Conservation (phyloP, 2,888 invertebrate species). For the Chrysolina americana region DNA sequence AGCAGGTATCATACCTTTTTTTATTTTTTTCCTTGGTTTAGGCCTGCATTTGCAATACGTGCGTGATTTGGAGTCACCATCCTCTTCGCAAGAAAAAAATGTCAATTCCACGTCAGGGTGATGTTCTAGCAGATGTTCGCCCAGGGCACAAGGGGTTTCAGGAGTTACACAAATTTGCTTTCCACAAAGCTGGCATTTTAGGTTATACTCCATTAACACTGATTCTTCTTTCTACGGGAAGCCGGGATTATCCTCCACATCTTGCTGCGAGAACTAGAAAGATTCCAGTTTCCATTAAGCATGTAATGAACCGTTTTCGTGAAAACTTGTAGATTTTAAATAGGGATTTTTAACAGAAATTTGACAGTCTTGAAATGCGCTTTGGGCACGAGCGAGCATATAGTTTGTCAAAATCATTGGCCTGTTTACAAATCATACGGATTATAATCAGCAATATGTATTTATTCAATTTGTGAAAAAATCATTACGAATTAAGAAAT, state of each 20-base stretch:
- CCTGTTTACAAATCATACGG: too few species aligned
- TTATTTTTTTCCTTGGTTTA: not conserved
- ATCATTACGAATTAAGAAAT: too few species aligned
- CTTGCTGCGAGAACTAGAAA: not conserved
- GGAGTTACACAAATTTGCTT: constrained; percentile 59
- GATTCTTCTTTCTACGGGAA: constrained; percentile 16
- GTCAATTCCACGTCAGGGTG: constrained; percentile 62
- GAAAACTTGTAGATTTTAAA: constrained; percentile 3
- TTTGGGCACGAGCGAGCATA: too few species aligned
- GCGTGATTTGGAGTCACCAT: not conserved
- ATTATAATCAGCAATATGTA: too few species aligned
- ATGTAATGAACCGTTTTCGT: not conserved
- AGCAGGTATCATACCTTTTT: not conserved
- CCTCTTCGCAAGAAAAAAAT: constrained; percentile 56
- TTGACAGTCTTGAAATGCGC: constrained; percentile 1
- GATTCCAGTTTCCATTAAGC: constrained; percentile 10
- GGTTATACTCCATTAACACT: constrained; percentile 31
- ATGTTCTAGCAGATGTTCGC: constrained; percentile 61
- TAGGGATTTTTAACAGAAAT: not conserved
- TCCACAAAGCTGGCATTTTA: constrained; percentile 62
- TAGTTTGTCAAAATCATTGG: too few species aligned
- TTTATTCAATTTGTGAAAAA: too few species aligned
- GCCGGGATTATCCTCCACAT: constrained; percentile 4
- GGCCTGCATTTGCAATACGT: constrained; percentile 3
- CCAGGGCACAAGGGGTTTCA: constrained; percentile 56